Base-by-base conservation (phyloP, 2,113 vertebrate genomes). In the Picathartes gymnocephalus region DNA sequence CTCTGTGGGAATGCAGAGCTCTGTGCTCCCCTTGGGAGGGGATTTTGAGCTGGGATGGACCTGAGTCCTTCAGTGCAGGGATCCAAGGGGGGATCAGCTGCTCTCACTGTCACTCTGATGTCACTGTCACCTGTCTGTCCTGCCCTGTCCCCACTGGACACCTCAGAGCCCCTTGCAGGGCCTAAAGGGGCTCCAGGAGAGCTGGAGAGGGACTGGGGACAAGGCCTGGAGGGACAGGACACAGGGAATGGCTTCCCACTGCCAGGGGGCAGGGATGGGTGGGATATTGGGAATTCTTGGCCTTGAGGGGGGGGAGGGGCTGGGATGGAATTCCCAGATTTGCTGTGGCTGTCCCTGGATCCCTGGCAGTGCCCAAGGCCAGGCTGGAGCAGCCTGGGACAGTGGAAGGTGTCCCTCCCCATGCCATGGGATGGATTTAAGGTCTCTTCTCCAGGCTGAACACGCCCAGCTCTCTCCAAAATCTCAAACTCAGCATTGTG, bases 321-420 rank as follows among this genome's bases (percentile, higher is more conserved):
- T 72, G 69, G 27, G 0, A 39, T 0, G 4, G 47, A 1, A 0
- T 51, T 0, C 22, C 30, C 61, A 66, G 61, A 42, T 6, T 0
- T 9, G 23, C 65, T 47, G 84, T 7, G 84, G 84, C 30, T 87
- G 40, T 13, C 30, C 48, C 74, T 45, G 57, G 39, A 47, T n/a
- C 40, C 64, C 47, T 79, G 73, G 84, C 9, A 62, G 30, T 54
- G 56, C 5, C 73, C 73, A 21, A 13, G 65, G 30, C 40, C 65
- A 8, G n/a, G 28, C 0, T 78, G 84, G 83, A 58, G 20, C 31
- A 58, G 0, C 28, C 54, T 70, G 74, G 65, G 15, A 8, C 1
- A 12, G 14, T 15, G 66, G 40, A 0, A 64, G 15, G 16, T 21
- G 56, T 47, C 56, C 13, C 48, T 25, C 30, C 30, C n/a, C 48